Evolutionary conservation across 2,113 vertebrate genomes (phyloP).

Genomic region (Nesospiza acunhae): DNA sequence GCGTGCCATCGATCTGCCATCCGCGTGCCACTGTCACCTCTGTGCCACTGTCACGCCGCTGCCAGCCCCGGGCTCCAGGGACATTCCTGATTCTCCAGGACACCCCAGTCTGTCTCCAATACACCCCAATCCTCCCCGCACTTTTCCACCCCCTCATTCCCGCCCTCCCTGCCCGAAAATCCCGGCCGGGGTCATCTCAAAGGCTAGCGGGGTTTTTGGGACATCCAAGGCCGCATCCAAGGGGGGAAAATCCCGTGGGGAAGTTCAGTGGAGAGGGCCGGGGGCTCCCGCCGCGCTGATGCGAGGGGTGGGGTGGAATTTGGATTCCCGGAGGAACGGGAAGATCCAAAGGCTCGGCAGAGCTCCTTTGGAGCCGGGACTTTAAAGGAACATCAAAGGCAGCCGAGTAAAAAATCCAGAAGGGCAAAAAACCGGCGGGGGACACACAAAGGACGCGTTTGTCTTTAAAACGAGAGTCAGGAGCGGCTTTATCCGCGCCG

Average conservation of each 20-base stretch:
- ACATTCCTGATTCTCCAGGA: too few species aligned
- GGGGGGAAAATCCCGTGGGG: neutral
- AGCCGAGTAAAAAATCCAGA: rapidly evolving
- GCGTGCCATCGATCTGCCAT: too few species aligned
- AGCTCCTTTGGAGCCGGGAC: neutral
- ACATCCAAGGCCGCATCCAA: too few species aligned
- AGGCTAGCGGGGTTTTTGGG: too few species aligned
- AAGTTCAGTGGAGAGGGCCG: neutral
- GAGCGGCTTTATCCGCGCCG: rapidly evolving
- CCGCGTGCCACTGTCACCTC: too few species aligned
- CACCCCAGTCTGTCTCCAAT: neutral
- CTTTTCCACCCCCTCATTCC: too few species aligned
- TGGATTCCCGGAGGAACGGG: neutral
- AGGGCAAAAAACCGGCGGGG: neutral
- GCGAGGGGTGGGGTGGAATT: neutral
- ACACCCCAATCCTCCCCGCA: neutral
- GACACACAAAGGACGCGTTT: neutral
- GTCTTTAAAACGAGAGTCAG: neutral
- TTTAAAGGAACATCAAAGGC: neutral
- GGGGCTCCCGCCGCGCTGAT: neutral
- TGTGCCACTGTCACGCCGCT: too few species aligned
- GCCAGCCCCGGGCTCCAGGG: too few species aligned
- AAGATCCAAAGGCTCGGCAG: neutral
- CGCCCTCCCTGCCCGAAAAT: too few species aligned
- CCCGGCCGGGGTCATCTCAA: neutral